Evolutionary conservation across 2,888 invertebrate genomes (phyloP).

Genomic region (Polyommatus icarus): DNA sequence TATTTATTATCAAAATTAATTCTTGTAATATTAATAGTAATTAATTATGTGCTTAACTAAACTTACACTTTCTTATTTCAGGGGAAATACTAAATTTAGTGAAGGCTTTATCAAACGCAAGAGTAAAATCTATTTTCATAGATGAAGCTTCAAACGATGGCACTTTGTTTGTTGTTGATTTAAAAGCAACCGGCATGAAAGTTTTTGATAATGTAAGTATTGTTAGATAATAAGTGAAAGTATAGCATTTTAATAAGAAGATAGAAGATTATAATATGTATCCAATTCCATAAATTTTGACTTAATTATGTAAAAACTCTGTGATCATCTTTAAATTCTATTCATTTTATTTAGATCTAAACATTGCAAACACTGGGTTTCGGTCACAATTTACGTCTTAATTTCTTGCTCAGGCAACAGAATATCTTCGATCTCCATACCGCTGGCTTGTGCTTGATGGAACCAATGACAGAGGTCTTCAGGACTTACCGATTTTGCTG

Average conservation of each 20-base stretch:
- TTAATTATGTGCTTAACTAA: too few relatives aligned
- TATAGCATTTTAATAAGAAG: neutral
- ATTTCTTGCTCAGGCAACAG: slow-evolving; percentile 46
- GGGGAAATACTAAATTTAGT: slow-evolving; percentile 47
- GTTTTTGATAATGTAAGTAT: slow-evolving; percentile 52
- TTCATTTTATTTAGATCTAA: too few relatives aligned
- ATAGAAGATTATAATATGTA: neutral
- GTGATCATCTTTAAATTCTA: too few relatives aligned
- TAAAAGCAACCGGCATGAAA: slow-evolving; percentile 51
- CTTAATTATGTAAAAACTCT: neutral
- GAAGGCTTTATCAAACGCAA: slow-evolving; percentile 48
- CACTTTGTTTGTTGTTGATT: slow-evolving; percentile 55
- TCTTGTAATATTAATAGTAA: too few relatives aligned
- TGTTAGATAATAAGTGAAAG: neutral
- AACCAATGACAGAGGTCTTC: slow-evolving; percentile 38
- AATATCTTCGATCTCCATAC: slow-evolving; percentile 54
- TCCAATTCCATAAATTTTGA: neutral
- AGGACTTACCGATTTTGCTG: slow-evolving; percentile 47
- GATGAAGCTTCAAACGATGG: slow-evolving; percentile 46
- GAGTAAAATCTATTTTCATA: slow-evolving; percentile 46
- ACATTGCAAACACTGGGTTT: neutral
- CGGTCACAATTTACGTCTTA: neutral
- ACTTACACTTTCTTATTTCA: slow-evolving; percentile 38
- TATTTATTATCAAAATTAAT: too few relatives aligned
- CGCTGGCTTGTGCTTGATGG: slow-evolving; percentile 58